These are phyloP conservation scores for Paraplagusia blochii DNA, from an alignment of 2,113 vertebrate species.

Conservation along the genomic window DNA sequence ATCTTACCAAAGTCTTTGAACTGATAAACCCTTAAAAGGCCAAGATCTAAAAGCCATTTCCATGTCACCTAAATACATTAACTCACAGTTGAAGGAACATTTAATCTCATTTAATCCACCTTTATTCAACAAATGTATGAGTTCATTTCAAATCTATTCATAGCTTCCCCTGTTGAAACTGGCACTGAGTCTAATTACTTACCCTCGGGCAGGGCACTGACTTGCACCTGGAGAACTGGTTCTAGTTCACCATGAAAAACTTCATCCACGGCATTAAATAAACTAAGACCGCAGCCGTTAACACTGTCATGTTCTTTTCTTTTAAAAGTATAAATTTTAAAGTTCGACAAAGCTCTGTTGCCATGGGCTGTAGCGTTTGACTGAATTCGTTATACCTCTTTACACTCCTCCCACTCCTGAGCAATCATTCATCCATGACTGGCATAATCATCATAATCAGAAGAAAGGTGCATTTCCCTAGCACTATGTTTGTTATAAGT, in stretches of 20 bases:
- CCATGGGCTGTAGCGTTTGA: not conserved
- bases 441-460: constrained; percentile 42
- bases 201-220: not conserved
- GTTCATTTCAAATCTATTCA: not conserved
- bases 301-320: too few relatives aligned
- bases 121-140: not conserved
- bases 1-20: too few relatives aligned
- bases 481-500: constrained; percentile 48
- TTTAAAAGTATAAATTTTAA: too few relatives aligned
- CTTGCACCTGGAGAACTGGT: not conserved
- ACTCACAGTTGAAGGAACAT: too few relatives aligned
- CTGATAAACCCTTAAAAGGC: too few relatives aligned
- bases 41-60: too few relatives aligned
- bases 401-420: constrained; percentile 12
- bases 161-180: not conserved
- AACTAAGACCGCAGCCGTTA: too few relatives aligned
- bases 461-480: constrained; percentile 22
- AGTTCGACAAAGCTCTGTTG: too few relatives aligned
- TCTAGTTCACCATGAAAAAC: not conserved
- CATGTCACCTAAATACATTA: too few relatives aligned
- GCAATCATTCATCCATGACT: constrained; percentile 24
- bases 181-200: too few relatives aligned
- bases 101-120: not conserved
- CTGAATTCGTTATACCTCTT: not conserved
- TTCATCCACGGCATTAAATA: not conserved